Evolutionary conservation across 2,113 vertebrate species (phyloP).

Genomic region (Ploceus nigricollis): DNA sequence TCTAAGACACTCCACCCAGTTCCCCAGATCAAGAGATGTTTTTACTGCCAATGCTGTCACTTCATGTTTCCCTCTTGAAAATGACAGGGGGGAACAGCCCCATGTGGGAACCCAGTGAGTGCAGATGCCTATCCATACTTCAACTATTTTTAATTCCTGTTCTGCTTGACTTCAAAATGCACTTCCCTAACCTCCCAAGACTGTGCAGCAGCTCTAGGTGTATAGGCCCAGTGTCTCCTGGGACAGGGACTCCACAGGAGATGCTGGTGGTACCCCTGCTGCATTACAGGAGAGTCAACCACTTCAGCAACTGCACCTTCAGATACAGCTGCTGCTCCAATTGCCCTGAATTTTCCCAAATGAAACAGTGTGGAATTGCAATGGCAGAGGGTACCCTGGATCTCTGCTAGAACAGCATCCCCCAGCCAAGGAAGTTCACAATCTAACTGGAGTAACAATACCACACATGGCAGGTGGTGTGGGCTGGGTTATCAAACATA

Average conservation of each 20-base stretch:
- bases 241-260: neutral
- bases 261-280: neutral
- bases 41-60: neutral
- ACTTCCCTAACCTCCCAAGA: neutral
- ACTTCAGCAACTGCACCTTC: neutral
- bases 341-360: neutral
- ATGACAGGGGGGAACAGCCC: accelerated
- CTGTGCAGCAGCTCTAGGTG: neutral
- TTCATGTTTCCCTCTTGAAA: neutral
- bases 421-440: neutral
- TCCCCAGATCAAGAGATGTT: neutral
- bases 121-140: neutral
- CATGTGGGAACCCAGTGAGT: neutral
- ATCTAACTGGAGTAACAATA: neutral
- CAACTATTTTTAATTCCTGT: neutral
- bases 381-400: neutral
- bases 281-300: neutral
- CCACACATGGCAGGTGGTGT: accelerated
- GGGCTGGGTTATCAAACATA: neutral
- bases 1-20: neutral
- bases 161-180: neutral
- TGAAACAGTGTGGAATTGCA: neutral
- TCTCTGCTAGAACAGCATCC: neutral
- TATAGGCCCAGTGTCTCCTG: neutral
- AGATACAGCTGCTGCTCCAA: neutral